Conservation (phyloP, 2,888 invertebrate species). For the Heterodera filipjevi region DNA sequence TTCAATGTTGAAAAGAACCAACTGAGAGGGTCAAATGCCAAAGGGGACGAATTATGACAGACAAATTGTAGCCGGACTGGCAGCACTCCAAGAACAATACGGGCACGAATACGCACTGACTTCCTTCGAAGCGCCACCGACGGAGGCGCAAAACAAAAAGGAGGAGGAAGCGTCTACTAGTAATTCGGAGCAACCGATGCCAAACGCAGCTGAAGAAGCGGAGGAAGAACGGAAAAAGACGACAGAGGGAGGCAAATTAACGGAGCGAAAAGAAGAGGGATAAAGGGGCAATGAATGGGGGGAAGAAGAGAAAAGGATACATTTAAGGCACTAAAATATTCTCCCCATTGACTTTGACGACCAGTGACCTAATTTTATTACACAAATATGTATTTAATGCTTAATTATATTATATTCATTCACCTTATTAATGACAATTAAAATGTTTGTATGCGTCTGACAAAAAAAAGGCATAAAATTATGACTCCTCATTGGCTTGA, state of each 20-base stretch:
- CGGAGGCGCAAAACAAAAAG: background rate
- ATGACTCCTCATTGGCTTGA: no score
- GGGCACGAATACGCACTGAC: background rate
- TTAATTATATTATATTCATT: no score
- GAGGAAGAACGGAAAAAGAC: background rate
- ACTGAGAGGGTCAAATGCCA: no score
- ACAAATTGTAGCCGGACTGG: background rate
- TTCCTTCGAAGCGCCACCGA: constrained; percentile 5
- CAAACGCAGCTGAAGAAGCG: background rate
- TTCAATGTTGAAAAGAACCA: no score
- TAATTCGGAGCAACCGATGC: background rate
- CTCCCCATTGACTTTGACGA: no score
- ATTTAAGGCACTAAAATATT: no score
- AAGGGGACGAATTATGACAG: background rate
- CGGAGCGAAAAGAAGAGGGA: background rate
- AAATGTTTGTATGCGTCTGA: no score
- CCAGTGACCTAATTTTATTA: no score
- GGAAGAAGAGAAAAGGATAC: no score
- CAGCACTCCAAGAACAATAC: constrained; percentile 25
- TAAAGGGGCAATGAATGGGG: background rate
- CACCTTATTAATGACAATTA: no score
- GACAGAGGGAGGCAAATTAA: background rate
- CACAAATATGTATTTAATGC: background rate
- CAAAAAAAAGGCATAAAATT: no score
- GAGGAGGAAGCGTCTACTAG: background rate